Evolutionary conservation across 2,888 invertebrate genomes (phyloP).

Genomic region (Iselma pallidipennis): DNA sequence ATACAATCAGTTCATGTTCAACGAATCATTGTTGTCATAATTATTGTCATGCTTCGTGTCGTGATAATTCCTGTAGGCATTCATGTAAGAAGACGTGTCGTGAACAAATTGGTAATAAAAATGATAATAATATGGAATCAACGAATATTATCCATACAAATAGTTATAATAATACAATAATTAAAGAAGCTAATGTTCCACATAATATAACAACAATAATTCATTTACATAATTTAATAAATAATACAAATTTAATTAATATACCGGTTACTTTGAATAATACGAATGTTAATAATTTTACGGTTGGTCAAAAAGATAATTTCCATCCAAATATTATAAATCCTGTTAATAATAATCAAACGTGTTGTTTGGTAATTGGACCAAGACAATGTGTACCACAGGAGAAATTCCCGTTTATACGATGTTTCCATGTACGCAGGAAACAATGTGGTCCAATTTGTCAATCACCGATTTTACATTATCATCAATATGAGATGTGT

Average conservation of each 20-base stretch:
- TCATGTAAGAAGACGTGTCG: conserved; percentile 45
- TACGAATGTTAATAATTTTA: conserved; percentile 53
- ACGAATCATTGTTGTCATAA: conserved; percentile 51
- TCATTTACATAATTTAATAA: conserved; percentile 53
- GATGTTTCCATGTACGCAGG: conserved; percentile 51
- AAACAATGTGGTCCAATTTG: conserved; percentile 50
- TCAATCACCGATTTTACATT: conserved; percentile 48
- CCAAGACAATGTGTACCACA: conserved; percentile 50
- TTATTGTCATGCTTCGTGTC: conserved; percentile 51
- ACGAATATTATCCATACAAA: conserved; percentile 7
- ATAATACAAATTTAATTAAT: conserved; percentile 54
- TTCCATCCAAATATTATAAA: neutral
- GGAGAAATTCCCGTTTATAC: conserved; percentile 38
- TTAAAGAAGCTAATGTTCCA: conserved; percentile 15
- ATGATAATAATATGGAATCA: neutral
- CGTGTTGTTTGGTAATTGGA: conserved; percentile 52
- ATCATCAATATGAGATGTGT: conserved; percentile 41
- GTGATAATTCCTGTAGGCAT: conserved; percentile 44
- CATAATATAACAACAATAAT: conserved; percentile 55
- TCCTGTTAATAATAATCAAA: neutral
- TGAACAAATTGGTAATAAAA: conserved; percentile 19
- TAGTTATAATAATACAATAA: conserved; percentile 16
- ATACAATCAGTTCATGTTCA: conserved; percentile 38
- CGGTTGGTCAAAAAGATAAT: conserved; percentile 33
- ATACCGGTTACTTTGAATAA: conserved; percentile 52